Conservation (phyloP, 2,113 vertebrate species). For the Corythornis vintsioides region DNA sequence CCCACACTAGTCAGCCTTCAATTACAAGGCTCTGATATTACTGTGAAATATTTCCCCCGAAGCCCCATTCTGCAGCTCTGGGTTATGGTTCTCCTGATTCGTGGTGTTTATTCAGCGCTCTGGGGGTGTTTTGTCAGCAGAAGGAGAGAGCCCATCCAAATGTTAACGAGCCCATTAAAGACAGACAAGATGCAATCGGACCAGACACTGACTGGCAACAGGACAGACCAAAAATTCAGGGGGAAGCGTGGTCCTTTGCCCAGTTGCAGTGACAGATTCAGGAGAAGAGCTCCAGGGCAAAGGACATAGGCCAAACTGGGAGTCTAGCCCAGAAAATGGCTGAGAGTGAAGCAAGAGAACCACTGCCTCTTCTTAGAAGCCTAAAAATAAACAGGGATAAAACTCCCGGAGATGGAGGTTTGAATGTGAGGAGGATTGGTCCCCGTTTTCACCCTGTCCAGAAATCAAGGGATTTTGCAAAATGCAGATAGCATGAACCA, state of each 20-base stretch:
- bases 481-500: slow-evolving; percentile 43
- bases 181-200: background rate
- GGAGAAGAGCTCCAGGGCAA: slow-evolving; percentile 23
- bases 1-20: slow-evolving; percentile 14
- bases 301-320: background rate
- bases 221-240: slow-evolving; percentile 7
- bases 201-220: slow-evolving; percentile 3
- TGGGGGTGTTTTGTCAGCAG: slow-evolving; percentile 40
- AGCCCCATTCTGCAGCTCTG: slow-evolving; percentile 8
- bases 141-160: background rate
- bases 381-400: background rate
- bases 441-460: background rate
- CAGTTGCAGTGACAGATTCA: background rate
- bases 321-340: slow-evolving; percentile 16
- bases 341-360: background rate
- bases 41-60: slow-evolving; percentile 45
- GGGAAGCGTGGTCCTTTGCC: background rate
- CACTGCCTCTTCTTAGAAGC: background rate
- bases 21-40: slow-evolving; percentile 44
- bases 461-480: slow-evolving; percentile 36
- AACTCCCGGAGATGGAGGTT: background rate
- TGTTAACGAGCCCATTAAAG: slow-evolving; percentile 60
- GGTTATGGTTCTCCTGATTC: slow-evolving; percentile 14
- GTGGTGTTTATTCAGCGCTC: slow-evolving; percentile 29
- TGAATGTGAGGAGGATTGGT: background rate